Conservation (phyloP, 2,888 invertebrate species). For the Cyclophora albipunctata region DNA sequence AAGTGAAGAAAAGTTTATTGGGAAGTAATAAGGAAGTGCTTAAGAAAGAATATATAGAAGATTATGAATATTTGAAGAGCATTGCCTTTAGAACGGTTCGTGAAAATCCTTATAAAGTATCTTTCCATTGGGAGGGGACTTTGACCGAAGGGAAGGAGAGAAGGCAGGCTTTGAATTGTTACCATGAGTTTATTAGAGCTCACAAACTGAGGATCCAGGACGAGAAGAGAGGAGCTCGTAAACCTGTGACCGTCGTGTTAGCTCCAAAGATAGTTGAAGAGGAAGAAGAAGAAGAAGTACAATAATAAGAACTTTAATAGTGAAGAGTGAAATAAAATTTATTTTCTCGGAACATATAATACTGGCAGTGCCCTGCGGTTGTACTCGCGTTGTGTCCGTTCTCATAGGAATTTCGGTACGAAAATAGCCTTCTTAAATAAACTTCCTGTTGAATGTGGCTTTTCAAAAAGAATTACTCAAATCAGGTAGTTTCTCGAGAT, state of each 20-base stretch:
- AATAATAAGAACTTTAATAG: not conserved
- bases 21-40: constrained; percentile 51
- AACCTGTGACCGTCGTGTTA: not conserved
- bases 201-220: constrained; percentile 47
- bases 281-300: constrained; percentile 1
- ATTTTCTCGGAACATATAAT: too few species aligned
- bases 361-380: too few species aligned
- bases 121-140: constrained; percentile 75
- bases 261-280: not conserved
- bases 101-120: constrained; percentile 61
- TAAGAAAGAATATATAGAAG: constrained; percentile 50
- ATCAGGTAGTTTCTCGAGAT: too few species aligned
- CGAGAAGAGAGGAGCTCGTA: constrained; percentile 22
- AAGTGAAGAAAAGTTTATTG: constrained; percentile 56
- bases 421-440: too few species aligned
- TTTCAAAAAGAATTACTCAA: too few species aligned
- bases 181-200: constrained; percentile 45
- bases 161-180: constrained; percentile 58
- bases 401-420: too few species aligned
- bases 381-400: too few species aligned
- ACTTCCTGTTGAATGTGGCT: too few species aligned
- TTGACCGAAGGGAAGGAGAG: constrained; percentile 68
- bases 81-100: constrained; percentile 52
- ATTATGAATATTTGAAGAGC: constrained; percentile 43
- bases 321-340: too few species aligned